Evolutionary conservation across 2,113 vertebrate genomes (phyloP), one percentile per base, ranked within the genome.

Genomic region (Trematomus loennbergii): DNA sequence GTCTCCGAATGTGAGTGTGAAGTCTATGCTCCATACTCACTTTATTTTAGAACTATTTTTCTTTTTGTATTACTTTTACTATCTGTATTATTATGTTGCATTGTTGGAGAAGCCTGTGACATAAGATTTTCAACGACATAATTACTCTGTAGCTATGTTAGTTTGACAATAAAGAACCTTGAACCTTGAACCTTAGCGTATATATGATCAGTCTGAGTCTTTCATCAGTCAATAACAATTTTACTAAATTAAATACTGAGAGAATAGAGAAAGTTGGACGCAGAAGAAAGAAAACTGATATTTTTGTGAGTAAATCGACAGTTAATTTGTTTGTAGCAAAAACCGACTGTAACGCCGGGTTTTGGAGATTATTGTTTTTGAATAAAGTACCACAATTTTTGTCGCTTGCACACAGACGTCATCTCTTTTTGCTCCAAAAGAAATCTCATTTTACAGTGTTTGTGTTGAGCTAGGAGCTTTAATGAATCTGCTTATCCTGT

Each of bases 401-500:
- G 29, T 71, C 46, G 6, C 46, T 77, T 80, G 71, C 67, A 62
- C 22, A 5, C 61, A 16, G 40, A 9, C 57, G 61, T 77, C 50
- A 33, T 48, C 13, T 67, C 55, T 68, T 22, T 40, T 46, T 29
- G 40, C 83, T 75, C 72, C 73, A 69, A 62, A 29, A 62, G 49
- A 72, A 46, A 73, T 65, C n/a, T 75, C 18, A 52, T 46, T 82
- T 79, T 69, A 57, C 76, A 62, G 25, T 84, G 78, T 91, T 87
- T 88, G 76, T 80, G 75, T 83, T 76, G 72, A 76, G 55, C 45
- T 86, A 5, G 36, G 8, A 9, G 78, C 83, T 83, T 82, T 61
- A 61, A 86, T 87, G 75, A 79, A 78, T 82, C 87, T 85, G 72
- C 74, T 89, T 77, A 87, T 91, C 69, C 88, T 76, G 84, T 88